These are phyloP conservation scores for Prosopocoilus inquinatus DNA, from an alignment of 2,888 invertebrate genomes.

Conservation along the genomic window DNA sequence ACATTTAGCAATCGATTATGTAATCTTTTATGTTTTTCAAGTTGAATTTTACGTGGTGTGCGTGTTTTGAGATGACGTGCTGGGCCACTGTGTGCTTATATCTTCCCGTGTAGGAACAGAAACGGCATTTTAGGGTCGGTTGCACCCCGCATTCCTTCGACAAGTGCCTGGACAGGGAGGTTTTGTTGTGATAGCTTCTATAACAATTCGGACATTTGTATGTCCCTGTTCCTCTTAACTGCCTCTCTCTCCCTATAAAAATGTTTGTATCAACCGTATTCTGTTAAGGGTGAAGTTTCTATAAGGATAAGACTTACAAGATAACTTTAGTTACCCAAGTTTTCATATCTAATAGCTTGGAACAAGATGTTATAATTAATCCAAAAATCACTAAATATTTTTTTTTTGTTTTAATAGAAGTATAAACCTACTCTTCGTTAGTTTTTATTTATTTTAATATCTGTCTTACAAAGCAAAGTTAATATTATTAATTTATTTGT, in stretches of 20 bases:
- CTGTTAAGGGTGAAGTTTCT: too few species aligned
- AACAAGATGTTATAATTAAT: too few species aligned
- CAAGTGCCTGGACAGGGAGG: neutral
- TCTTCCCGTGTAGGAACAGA: conserved; percentile 14
- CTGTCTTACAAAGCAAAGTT: too few species aligned
- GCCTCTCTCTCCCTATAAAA: conserved; percentile 14
- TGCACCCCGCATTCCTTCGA: neutral
- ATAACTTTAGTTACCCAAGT: too few species aligned
- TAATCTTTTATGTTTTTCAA: neutral
- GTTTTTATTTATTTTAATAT: too few species aligned
- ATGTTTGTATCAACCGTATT: neutral
- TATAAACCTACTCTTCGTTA: too few species aligned
- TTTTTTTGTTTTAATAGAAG: too few species aligned
- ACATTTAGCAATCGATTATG: neutral
- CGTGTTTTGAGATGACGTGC: conserved; percentile 12
- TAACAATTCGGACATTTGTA: conserved; percentile 1
- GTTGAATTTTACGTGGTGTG: neutral
- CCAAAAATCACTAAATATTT: too few species aligned
- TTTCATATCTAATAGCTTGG: too few species aligned
- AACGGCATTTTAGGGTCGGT: neutral
- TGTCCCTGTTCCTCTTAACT: conserved; percentile 11
- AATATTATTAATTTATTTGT: too few species aligned
- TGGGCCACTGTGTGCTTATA: conserved; percentile 12
- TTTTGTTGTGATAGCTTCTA: conserved; percentile 2
- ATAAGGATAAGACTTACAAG: too few species aligned